These are phyloP conservation scores for Gouania willdenowi DNA, from an alignment of 2,797 vertebrate genomes.

Conservation along the genomic window DNA sequence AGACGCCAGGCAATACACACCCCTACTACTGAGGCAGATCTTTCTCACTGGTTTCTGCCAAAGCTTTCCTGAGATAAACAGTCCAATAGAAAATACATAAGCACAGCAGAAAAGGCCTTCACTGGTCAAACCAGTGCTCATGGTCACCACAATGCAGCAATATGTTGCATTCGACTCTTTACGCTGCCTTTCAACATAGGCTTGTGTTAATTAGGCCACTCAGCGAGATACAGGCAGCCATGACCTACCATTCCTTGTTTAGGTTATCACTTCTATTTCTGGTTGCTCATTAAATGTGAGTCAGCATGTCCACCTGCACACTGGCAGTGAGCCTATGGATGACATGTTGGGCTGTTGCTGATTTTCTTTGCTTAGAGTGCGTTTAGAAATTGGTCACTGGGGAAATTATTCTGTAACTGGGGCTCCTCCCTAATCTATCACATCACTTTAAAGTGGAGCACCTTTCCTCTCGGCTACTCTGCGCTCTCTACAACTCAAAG, in stretches of 20 bases:
- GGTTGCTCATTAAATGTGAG: conserved; percentile 76
- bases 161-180: conserved; percentile 26
- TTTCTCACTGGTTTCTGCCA: no score
- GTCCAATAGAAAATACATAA: no score
- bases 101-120: no score
- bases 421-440: conserved; percentile 79
- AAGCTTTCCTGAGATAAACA: no score
- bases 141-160: conserved; percentile 22
- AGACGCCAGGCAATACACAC: no score
- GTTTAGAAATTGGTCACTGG: conserved; percentile 77
- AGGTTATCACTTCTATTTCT: conserved; percentile 72
- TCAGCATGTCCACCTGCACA: conserved; percentile 55
- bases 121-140: conserved; percentile 5
- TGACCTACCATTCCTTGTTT: conserved; percentile 70
- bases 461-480: conserved; percentile 50
- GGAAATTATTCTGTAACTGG: conserved; percentile 74
- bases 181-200: conserved; percentile 39
- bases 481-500: conserved; percentile 34
- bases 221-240: conserved; percentile 59
- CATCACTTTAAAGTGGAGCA: conserved; percentile 71
- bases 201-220: conserved; percentile 70
- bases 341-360: conserved; percentile 66
- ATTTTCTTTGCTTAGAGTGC: conserved; percentile 70
- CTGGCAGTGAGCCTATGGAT: conserved; percentile 43
- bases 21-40: no score